Conservation (phyloP, 2,888 invertebrate species). For the Apotomis turbidana region DNA sequence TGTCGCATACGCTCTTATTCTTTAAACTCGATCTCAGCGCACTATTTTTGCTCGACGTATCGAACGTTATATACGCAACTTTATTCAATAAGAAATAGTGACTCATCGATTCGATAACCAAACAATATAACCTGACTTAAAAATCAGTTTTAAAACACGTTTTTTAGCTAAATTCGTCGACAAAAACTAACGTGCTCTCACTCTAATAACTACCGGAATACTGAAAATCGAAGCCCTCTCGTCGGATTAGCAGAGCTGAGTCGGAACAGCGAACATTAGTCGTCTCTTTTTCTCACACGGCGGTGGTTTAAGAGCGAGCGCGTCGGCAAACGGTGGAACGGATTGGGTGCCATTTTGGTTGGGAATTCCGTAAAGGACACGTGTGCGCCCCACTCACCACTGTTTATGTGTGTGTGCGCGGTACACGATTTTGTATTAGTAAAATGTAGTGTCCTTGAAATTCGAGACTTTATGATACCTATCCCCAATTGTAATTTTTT, state of each 20-base stretch:
- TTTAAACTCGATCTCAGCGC: not conserved
- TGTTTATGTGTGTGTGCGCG: too few species aligned
- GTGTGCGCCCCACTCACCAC: too few species aligned
- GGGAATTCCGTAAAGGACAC: not conserved
- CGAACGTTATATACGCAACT: not conserved
- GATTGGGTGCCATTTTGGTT: slow-evolving; percentile 17
- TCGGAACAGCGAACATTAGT: slow-evolving; percentile 40
- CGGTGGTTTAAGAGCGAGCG: not conserved
- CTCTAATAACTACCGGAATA: slow-evolving; percentile 27
- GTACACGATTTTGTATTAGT: too few species aligned
- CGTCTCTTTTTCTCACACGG: slow-evolving; percentile 14
- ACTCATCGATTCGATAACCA: not conserved
- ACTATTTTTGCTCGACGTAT: slow-evolving; percentile 11
- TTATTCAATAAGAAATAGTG: not conserved
- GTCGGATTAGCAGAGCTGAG: slow-evolving; percentile 35
- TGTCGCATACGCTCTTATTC: slow-evolving; percentile 6
- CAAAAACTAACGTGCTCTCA: slow-evolving; percentile 27
- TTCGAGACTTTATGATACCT: too few species aligned
- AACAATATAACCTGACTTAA: not conserved
- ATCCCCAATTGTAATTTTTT: too few species aligned
- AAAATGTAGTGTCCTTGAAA: too few species aligned
- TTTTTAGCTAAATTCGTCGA: slow-evolving; percentile 5
- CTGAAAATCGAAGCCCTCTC: slow-evolving; percentile 25
- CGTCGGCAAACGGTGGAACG: not conserved
- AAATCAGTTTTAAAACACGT: not conserved